Percentiles rank a stretch among this genome's conserved stretches.
These are phyloP conservation scores for Podotricha telesiphe DNA, from an alignment of 2,888 invertebrate genomes.

Conservation along the genomic window DNA sequence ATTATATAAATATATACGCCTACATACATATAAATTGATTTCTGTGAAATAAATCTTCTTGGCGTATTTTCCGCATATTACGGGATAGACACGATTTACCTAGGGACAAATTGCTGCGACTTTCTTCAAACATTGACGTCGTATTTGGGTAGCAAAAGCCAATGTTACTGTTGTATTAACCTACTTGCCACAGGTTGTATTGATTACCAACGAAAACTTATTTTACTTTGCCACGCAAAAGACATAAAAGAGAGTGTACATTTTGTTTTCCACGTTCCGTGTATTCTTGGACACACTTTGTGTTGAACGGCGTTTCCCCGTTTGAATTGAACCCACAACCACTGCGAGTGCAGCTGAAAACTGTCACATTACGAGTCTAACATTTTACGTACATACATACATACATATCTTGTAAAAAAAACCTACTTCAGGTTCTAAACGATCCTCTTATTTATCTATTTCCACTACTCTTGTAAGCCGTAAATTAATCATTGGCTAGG, in stretches of 20 bases:
- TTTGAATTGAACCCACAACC: no score
- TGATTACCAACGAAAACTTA: background rate
- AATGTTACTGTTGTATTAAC: background rate
- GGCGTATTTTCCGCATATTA: background rate
- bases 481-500: constrained; percentile 19
- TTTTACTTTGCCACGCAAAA: no score
- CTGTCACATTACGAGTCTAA: no score
- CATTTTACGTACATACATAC: no score
- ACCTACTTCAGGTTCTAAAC: background rate
- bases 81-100: constrained; percentile 5
- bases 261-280: no score
- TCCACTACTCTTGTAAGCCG: constrained; percentile 9
- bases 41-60: constrained; percentile 2
- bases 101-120: constrained; percentile 12
- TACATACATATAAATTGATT: background rate
- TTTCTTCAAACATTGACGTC: constrained; percentile 8
- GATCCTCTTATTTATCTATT: constrained; percentile 8
- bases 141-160: background rate
- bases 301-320: no score
- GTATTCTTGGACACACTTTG: no score
- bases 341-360: no score
- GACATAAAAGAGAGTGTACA: no score
- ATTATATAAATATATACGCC: no score
- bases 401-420: no score
- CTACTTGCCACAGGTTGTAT: background rate